Evolutionary conservation across 2,888 invertebrate genomes (phyloP).

Genomic region (Macaria notata): DNA sequence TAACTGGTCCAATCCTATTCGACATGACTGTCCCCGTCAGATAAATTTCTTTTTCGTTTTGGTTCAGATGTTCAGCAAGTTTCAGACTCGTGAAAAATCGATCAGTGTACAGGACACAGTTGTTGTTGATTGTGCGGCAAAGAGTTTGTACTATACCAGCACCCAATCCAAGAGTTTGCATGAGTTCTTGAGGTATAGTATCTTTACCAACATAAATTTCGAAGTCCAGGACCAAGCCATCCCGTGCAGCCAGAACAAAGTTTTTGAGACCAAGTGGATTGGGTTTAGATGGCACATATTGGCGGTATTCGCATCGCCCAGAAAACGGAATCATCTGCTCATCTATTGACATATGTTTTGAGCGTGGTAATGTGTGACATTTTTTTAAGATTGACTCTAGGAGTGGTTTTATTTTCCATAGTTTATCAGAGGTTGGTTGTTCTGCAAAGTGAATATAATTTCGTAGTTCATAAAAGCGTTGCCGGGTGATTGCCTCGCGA

Average conservation of each 20-base stretch:
- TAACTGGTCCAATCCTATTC: slow-evolving; percentile 26
- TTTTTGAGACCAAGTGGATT: slow-evolving; percentile 43
- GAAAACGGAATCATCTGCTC: too few species aligned
- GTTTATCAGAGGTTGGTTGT: slow-evolving; percentile 11
- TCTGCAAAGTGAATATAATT: slow-evolving; percentile 18
- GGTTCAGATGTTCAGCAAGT: slow-evolving; percentile 2
- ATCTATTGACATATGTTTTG: too few species aligned
- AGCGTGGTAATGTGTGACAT: slow-evolving; percentile 2
- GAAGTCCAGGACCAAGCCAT: slow-evolving; percentile 33
- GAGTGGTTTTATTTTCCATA: slow-evolving; percentile 15
- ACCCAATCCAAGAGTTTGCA: slow-evolving; percentile 14
- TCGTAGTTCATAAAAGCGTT: slow-evolving; percentile 18
- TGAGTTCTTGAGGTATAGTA: slow-evolving; percentile 15
- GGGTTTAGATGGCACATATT: slow-evolving; percentile 34
- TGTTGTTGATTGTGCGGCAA: slow-evolving; percentile 6
- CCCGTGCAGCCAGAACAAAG: slow-evolving; percentile 35
- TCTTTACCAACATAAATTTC: slow-evolving; percentile 30
- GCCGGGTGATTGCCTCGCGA: slow-evolving; percentile 15
- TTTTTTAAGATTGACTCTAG: slow-evolving; percentile 9
- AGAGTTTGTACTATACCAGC: slow-evolving; percentile 14
- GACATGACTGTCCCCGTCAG: slow-evolving; percentile 4
- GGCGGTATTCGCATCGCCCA: slow-evolving; percentile 16
- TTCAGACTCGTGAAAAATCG: slow-evolving; percentile 14
- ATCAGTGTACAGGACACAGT: slow-evolving; percentile 14
- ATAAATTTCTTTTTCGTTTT: too few species aligned